Evolutionary conservation across 1,140 invertebrate species (phyloP), one percentile per base, ranked within the genome.

Genomic region (Drosophila sturtevanti): DNA sequence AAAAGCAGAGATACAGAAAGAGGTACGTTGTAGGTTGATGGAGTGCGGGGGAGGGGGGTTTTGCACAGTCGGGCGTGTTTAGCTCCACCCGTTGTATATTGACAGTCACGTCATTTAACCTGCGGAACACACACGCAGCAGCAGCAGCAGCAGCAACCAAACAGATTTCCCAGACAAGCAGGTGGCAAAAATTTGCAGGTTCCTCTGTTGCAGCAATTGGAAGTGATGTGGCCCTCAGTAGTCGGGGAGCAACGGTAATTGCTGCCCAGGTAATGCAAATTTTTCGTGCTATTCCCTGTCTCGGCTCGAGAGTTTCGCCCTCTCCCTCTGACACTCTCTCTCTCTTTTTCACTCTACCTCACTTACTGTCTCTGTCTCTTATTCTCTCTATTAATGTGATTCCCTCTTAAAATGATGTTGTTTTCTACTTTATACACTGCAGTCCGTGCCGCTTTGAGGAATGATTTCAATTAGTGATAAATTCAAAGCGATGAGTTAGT

Each of bases 101-200:
- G 81, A 86, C 81, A 86, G 81, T 84, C 81, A 84, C 80, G 77
- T 84, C 81, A 85, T 85, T 86, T 86, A 76, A 81, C 79, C 75
- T 64, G 78, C 82, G 82, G 81, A 86, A 86, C 82, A 86, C 82
- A 86, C 82, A 86, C 84, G 84, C 82, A 82, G 82, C 35, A 22
- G 11, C 12, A 54, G 51, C 63, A 41, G 41, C 38, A 37, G 37
- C 31, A 52, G 35, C 18, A 60, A 56, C 54, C 24, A 22, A n/a
- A 18, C 72, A 80, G 81, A 80, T 81, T 78, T 81, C 68, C 81
- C 81, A 85, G 81, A 87, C 82, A 82, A 86, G 82, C 82, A 86
- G 82, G 82, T 86, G 82, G 82, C 82, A 87, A 86, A 86, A 74
- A 73, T 70, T 70, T 75, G 72, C 64, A 44, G 70, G 82, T 31